phyloP scores from a whole-genome alignment of 2,113 vertebrate genomes.

The Cygnus buccinator region DNA sequence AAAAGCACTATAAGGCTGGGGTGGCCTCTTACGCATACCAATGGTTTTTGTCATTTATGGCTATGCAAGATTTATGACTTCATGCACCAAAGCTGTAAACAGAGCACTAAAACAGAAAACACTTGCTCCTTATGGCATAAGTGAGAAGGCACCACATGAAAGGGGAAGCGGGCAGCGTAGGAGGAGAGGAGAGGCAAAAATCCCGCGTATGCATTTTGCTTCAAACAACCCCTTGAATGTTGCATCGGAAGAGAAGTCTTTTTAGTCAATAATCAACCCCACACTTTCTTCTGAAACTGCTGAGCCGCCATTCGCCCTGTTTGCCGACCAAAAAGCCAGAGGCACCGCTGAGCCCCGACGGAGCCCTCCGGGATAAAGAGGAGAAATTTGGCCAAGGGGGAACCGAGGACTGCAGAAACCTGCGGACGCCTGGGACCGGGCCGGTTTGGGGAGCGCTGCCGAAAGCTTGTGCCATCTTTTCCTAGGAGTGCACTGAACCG shows the following conservation, averaged over 20 bases:
- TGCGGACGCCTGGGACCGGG: background rate
- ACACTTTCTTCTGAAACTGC: conserved; percentile 90
- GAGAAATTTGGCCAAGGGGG: background rate
- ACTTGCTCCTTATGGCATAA: conserved; percentile 84
- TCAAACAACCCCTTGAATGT: conserved; percentile 77
- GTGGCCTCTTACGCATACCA: conserved; percentile 90
- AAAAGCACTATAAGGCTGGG: conserved; percentile 79
- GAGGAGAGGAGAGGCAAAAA: conserved; percentile 88
- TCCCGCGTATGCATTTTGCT: conserved; percentile 85
- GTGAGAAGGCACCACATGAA: conserved; percentile 82
- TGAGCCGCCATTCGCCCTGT: conserved; percentile 80
- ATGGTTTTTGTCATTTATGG: conserved; percentile 90
- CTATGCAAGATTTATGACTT: conserved; percentile 91
- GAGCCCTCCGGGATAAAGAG: background rate
- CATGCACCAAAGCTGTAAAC: conserved; percentile 88
- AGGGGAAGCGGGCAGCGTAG: conserved; percentile 85
- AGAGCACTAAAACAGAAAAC: conserved; percentile 86
- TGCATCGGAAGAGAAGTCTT: conserved; percentile 80
- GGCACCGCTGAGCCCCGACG: conserved; percentile 15
- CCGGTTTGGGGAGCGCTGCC: background rate
- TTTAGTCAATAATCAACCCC: conserved; percentile 93
- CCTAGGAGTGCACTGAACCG: background rate
- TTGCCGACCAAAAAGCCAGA: conserved; percentile 46
- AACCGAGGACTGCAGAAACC: background rate
- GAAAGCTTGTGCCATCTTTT: background rate